Base-by-base conservation (phyloP, 2,797 vertebrate species). In the Eurystomus glaucurus region DNA sequence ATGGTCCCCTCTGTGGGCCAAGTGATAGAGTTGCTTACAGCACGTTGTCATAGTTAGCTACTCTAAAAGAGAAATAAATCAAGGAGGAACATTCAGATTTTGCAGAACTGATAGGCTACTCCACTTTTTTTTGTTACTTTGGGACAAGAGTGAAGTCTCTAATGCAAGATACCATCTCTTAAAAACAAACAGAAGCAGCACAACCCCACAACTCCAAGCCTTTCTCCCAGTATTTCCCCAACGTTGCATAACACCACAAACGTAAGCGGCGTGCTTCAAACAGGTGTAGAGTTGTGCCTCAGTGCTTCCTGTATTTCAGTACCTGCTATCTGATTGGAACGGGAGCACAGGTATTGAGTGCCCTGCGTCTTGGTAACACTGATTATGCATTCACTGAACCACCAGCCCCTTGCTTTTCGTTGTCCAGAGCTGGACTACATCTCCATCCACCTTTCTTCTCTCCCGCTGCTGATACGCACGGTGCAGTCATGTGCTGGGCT, bases 281-380 rank as follows among this genome's bases (percentile, higher is more conserved):
- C 83, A 91, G 94, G 88, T 97, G 93, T 91, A 84, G 75, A 90
- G 57, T 62, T 90, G 88, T 96, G 88, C 61, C 85, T 93, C 84
- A 25, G 81, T 76, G 77, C 69, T 92, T 93, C 93, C 91, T 95
- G 71, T 66, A 7, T 91, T 86, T 75, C 94, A 88, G 43, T 68
- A 35, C 57, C 29, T 96, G 85, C 86, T 92, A 70, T 97, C 91
- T 93, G 93, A 96, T 89, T 86, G 95, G 90, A 96, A 88, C 41
- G 26, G 57, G 43, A 68, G 33, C 19, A 33, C 74, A 76, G 84
- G 84, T 95, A 94, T 57, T 89, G 93, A 91, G 46, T 83, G 45
- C 52, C 35, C 43, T 51, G 61, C 11, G 21, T 75, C 84, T 93
- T 74, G 74, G 76, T 76, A 77, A 74, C 87, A 6, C 74, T 57